These are phyloP conservation scores for Capreolus pygargus DNA, from an alignment of 2,113 vertebrate genomes.

Conservation along the genomic window DNA sequence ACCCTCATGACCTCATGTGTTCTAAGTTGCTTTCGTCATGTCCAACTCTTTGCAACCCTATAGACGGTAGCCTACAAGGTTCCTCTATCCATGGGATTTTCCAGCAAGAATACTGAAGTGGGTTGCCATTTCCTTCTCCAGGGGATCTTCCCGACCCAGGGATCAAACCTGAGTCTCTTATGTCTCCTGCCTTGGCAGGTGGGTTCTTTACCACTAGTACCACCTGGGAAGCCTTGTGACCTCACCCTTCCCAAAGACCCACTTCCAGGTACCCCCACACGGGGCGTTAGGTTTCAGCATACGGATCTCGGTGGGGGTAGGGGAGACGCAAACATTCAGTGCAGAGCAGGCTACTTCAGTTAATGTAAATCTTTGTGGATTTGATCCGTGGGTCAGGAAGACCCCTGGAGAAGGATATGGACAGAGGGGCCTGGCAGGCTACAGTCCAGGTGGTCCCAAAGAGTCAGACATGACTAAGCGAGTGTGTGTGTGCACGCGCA, in stretches of 20 bases:
- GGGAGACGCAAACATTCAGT: background rate
- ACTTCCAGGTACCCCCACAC: background rate
- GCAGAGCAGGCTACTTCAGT: background rate
- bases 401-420: background rate
- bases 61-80: background rate
- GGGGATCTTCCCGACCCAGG: background rate
- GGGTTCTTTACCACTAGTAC: background rate
- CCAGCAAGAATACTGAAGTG: background rate
- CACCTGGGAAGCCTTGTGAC: background rate
- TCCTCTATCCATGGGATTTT: background rate
- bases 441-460: background rate
- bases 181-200: background rate
- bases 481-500: background rate
- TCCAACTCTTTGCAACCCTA: background rate
- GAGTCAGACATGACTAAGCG: background rate
- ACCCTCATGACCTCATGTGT: accelerated
- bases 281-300: background rate
- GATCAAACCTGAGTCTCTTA: background rate
- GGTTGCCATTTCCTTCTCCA: background rate
- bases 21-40: background rate
- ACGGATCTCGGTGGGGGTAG: background rate
- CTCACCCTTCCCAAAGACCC: background rate
- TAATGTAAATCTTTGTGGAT: background rate
- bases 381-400: background rate
- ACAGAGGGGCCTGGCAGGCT: background rate